Evolutionary conservation across 2,797 vertebrate genomes (phyloP).

Genomic region (Aselliscus stoliczkanus): DNA sequence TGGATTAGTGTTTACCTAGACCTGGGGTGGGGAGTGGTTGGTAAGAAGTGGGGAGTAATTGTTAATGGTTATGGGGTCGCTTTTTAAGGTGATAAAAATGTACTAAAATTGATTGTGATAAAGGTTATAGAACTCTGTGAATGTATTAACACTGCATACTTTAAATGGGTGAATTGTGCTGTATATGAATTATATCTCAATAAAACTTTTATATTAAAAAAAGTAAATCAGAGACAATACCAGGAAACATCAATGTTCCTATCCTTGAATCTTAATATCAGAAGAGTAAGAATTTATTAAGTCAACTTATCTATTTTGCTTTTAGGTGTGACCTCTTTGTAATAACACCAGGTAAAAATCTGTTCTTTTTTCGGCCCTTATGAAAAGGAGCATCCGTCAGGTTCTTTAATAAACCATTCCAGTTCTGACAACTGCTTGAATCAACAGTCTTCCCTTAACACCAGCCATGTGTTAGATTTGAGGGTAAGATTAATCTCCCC

Average conservation of each 20-base stretch:
- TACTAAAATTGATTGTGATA: neutral
- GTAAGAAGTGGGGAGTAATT: neutral
- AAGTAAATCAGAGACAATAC: neutral
- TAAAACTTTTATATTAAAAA: neutral
- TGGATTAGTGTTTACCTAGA: neutral
- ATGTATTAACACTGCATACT: neutral
- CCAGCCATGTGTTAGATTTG: neutral
- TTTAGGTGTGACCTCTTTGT: neutral
- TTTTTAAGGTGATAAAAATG: neutral
- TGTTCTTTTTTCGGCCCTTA: neutral
- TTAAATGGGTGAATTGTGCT: neutral
- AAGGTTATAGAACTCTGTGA: neutral
- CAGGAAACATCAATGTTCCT: neutral
- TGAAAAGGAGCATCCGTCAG: neutral
- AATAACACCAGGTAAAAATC: neutral
- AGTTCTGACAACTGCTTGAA: neutral
- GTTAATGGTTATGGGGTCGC: neutral
- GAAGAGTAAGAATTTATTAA: neutral
- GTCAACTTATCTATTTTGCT: neutral
- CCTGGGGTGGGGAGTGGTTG: neutral
- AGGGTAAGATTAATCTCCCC: neutral
- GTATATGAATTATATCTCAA: neutral
- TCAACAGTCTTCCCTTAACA: neutral
- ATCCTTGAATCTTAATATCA: neutral
- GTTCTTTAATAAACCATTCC: neutral